A percentile compares a stretch with the other conserved stretches of the same genome.
These are phyloP conservation scores for Dasypolia templi DNA, from an alignment of 2,888 invertebrate genomes.

Conservation along the genomic window DNA sequence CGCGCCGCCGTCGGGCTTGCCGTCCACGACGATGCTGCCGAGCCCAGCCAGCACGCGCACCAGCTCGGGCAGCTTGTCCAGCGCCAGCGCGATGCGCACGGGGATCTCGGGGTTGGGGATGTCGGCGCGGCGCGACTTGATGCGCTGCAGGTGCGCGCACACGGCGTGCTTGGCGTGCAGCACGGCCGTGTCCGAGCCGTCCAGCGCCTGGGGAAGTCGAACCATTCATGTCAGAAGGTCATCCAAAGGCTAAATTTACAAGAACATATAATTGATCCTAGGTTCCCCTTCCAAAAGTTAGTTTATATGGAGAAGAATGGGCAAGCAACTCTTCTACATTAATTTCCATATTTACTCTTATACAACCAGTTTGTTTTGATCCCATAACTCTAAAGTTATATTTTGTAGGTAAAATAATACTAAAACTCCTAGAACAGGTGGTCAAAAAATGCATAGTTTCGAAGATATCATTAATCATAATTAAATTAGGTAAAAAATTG, in stretches of 20 bases:
- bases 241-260: background rate
- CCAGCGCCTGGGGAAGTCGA: slow-evolving; percentile 89
- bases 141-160: slow-evolving; percentile 92
- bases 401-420: too few species aligned
- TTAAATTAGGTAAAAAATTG: too few species aligned
- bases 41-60: slow-evolving; percentile 94
- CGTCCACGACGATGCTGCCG: slow-evolving; percentile 96
- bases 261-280: background rate
- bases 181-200: slow-evolving; percentile 95
- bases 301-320: background rate
- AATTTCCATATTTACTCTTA: background rate
- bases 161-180: slow-evolving; percentile 95
- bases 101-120: slow-evolving; percentile 97
- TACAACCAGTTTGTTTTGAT: too few species aligned
- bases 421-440: too few species aligned
- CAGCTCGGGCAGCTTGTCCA: slow-evolving; percentile 95
- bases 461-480: too few species aligned
- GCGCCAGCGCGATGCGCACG: slow-evolving; percentile 94
- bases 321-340: background rate
- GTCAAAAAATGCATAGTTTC: too few species aligned
- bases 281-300: background rate
- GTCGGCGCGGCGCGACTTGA: slow-evolving; percentile 95
- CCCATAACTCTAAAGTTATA: too few species aligned
- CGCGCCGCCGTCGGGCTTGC: slow-evolving; percentile 91
- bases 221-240: background rate